These are phyloP conservation scores for Oxyteleia sp. DNA, from an alignment of 2,888 invertebrate genomes.

Conservation along the genomic window DNA sequence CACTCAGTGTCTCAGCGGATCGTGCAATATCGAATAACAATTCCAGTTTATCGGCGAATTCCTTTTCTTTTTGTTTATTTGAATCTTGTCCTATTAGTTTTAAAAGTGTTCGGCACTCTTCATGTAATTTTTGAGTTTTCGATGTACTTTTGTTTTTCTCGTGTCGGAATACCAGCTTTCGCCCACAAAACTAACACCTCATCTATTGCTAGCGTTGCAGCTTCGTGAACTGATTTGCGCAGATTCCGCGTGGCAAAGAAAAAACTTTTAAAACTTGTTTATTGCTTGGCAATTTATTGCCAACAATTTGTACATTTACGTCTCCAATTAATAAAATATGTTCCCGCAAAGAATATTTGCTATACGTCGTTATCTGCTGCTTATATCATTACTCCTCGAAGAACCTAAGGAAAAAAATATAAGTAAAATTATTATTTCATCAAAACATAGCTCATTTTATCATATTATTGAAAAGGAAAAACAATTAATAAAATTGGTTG, in stretches of 20 bases:
- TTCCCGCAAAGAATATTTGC: too few species aligned
- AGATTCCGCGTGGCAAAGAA: conserved; percentile 4
- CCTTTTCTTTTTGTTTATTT: conserved; percentile 34
- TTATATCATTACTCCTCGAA: too few species aligned
- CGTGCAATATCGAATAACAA: conserved; percentile 39
- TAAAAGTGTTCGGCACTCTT: conserved; percentile 16
- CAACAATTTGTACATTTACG: conserved; percentile 20
- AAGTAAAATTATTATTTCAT: too few species aligned
- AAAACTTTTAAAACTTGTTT: neutral
- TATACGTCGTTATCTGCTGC: too few species aligned
- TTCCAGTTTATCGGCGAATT: conserved; percentile 28
- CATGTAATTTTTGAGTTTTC: conserved; percentile 32
- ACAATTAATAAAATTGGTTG: too few species aligned
- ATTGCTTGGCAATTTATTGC: too few species aligned
- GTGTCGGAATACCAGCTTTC: conserved; percentile 35
- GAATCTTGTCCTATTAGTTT: conserved; percentile 12
- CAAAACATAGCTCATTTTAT: too few species aligned
- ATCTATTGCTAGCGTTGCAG: conserved; percentile 20
- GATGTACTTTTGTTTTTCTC: conserved; percentile 25
- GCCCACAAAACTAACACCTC: conserved; percentile 22
- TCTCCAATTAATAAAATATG: too few species aligned
- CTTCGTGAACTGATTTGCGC: conserved; percentile 10
- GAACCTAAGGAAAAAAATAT: too few species aligned
- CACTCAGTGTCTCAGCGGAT: conserved; percentile 16
- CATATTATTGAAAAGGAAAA: too few species aligned